Conservation (phyloP, 2,888 invertebrate genomes). For the Megamerina dolium region DNA sequence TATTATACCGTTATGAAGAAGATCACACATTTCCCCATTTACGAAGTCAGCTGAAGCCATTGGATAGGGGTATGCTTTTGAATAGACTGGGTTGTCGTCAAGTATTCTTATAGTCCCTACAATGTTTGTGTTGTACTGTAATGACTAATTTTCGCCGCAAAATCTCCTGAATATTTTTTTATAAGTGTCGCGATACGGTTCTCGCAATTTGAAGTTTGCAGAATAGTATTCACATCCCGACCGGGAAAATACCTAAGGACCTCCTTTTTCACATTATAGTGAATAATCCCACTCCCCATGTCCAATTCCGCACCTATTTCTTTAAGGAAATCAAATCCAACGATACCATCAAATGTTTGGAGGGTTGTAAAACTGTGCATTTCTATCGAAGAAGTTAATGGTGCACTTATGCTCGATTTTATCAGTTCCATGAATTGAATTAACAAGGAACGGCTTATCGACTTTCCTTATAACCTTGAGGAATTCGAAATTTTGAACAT, state of each 20-base stretch:
- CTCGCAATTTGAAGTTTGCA: too few species aligned
- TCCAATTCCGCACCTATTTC: conserved; percentile 12
- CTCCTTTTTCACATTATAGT: too few species aligned
- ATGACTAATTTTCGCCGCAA: not conserved
- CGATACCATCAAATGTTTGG: conserved; percentile 5
- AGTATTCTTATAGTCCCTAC: too few species aligned
- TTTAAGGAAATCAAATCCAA: conserved; percentile 7
- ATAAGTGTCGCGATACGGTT: not conserved
- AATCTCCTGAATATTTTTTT: not conserved
- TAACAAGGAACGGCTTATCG: conserved; percentile 2
- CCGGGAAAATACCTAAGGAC: too few species aligned
- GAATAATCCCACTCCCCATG: conserved; percentile 6
- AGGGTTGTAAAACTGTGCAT: conserved; percentile 7
- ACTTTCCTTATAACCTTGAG: not conserved
- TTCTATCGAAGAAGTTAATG: conserved; percentile 7
- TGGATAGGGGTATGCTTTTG: too few species aligned
- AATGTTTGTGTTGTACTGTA: conserved; percentile 1
- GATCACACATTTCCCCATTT: too few species aligned
- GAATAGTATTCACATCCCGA: too few species aligned
- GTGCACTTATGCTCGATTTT: conserved; percentile 7
- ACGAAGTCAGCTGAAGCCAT: too few species aligned
- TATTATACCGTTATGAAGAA: too few species aligned
- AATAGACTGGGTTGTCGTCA: too few species aligned
- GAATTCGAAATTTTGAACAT: conserved; percentile 5
- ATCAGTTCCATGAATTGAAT: conserved; percentile 9